Conservation (phyloP, 2,888 invertebrate genomes). For the Leistus spinibarbis region DNA sequence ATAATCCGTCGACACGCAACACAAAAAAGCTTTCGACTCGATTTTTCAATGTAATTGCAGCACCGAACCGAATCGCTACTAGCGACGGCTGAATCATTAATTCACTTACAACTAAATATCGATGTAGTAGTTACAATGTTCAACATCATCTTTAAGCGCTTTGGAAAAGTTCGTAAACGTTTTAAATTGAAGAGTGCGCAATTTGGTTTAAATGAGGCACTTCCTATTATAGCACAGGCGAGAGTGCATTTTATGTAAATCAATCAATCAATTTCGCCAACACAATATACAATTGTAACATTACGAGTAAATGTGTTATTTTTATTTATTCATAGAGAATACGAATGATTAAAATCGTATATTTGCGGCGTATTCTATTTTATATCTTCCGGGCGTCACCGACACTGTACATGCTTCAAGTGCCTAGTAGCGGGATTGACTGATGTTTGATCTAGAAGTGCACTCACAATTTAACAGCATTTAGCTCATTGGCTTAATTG, state of each 20-base stretch:
- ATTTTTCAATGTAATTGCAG: slow-evolving; percentile 32
- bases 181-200: background rate
- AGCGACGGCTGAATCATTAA: background rate
- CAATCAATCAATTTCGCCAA: too few relatives aligned
- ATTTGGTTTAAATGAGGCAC: background rate
- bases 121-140: background rate
- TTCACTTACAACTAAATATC: background rate
- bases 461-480: background rate
- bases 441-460: background rate
- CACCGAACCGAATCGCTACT: too few relatives aligned
- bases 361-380: background rate
- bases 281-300: background rate
- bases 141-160: background rate
- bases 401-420: background rate
- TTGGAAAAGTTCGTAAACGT: background rate
- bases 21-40: slow-evolving; percentile 21
- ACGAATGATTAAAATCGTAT: background rate
- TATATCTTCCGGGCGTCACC: background rate
- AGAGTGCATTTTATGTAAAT: background rate
- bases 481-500: background rate
- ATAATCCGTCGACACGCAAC: slow-evolving; percentile 8
- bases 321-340: background rate
- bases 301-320: background rate
- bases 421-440: background rate
- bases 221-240: background rate